Evolutionary conservation across 30 jellyfish, hydroid and myxozoan species (phyloP).

Genomic region (Turritopsis rubra): DNA sequence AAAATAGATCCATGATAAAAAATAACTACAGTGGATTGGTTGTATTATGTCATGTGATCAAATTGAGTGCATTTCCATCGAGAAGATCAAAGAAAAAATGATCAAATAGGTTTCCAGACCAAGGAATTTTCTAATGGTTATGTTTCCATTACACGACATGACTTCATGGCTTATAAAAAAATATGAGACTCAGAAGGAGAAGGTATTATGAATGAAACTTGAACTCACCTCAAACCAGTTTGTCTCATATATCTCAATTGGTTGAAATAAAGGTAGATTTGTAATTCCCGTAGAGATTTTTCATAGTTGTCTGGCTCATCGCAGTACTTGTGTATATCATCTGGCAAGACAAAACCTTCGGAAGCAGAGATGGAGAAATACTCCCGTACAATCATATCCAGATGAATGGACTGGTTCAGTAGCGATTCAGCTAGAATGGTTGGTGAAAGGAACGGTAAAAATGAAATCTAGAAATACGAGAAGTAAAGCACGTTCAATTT

Average conservation of each 20-base stretch:
- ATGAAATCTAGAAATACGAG: not conserved
- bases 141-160: too few species aligned
- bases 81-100: too few species aligned
- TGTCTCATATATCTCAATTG: constrained; percentile 21
- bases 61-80: too few species aligned
- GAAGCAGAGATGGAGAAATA: constrained; percentile 25
- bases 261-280: constrained; percentile 20
- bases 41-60: too few species aligned
- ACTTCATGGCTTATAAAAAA: too few species aligned
- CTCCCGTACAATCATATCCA: constrained; percentile 28
- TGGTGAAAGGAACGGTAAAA: constrained; percentile 22
- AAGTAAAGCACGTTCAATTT: too few species aligned
- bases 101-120: too few species aligned
- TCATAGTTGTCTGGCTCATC: constrained; percentile 26
- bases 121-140: too few species aligned
- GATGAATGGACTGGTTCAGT: not conserved
- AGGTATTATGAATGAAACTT: too few species aligned
- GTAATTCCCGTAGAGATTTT: constrained; percentile 6
- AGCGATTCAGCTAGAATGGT: not conserved
- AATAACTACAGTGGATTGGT: too few species aligned
- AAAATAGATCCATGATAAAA: too few species aligned
- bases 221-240: constrained; percentile 22
- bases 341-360: constrained; percentile 18
- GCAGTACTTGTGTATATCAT: constrained; percentile 19
- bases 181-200: not conserved